Evolutionary conservation across 2,888 invertebrate species (phyloP), one percentile per base, ranked within the genome.

Genomic region (Tipula confusa): DNA sequence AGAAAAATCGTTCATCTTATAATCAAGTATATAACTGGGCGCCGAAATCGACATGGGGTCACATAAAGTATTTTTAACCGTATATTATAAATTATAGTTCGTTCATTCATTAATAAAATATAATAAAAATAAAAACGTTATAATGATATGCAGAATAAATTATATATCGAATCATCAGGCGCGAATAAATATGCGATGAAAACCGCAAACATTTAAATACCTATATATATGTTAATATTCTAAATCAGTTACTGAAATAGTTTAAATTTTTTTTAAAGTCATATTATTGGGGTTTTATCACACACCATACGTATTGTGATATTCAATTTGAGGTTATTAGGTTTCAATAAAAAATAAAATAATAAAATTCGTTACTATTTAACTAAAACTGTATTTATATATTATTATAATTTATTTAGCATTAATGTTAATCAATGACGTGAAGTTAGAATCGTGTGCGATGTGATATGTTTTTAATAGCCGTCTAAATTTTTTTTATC

Each of bases 301-400:
- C 64, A 64, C 64, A 64, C 64, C 64, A 64, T 24, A 24, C 24
- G 64, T 24, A 64, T 64, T 24, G 9, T 13, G n/a, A n/a, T 64
- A 43, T 64, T 64, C 64, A 64, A 64, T 64, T 64, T 64, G 64
- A 64, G 64, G 64, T 64, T 64, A 64, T 64, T 64, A 24, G 64
- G 64, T 64, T 64, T 64, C 6, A 64, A 64, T 24, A 64, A 24
- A 24, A 18, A 64, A 24, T 9, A 18, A 64, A 43, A 24, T n/a
- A 43, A 6, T 43, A 15, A n/a, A 43, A 9, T 64, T 43, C 15
- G 0, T 43, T 43, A 7, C 43, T 43, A 18, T 48, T 18, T 18
- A 64, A 24, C 64, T 9, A 64, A 64, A 64, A 48, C 18, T 24
- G 24, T 64, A n/a, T 38, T 38, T 38, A 64, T 64, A 24, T 7